Evolutionary conservation across 1,140 invertebrate species (phyloP), one percentile per base, ranked within the genome.

Genomic region (Sitophilus oryzae): DNA sequence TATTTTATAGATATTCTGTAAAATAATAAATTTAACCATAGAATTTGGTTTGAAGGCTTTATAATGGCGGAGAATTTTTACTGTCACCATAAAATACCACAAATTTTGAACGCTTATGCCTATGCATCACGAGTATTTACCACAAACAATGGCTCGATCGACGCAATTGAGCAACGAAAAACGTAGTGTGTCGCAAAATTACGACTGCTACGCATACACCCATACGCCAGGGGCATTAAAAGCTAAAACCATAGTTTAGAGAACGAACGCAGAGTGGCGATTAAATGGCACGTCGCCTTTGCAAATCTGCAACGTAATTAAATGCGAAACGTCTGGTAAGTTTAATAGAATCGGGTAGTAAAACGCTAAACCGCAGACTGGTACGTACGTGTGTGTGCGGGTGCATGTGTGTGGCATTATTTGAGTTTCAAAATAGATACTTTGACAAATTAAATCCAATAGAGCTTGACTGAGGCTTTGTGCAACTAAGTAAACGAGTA

Each of bases 271-370:
- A 42, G 8, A 11, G 22, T 35, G 38, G 51, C 25, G 42, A 21
- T 52, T 45, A 52, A 43, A 38, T 14, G 30, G 51, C 51, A 45
- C 19, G 42, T 52, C 51, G 41, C 44, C n/a, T 48, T 55, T 34
- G 37, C 44, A 48, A 48, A 55, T 55, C 52, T 55, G 44, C 52
- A 41, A 37, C 37, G 44, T 55, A 55, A 55, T 55, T 55, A 55
- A 55, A 55, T 44, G 44, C 37, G 36, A 55, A 55, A 47, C 15
- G 52, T 55, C 52, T 55, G 52, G 46, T 42, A 55, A 55, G 44
- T 55, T 55, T 55, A 55, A 55, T 48, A 41, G 46, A 55, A 55
- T 55, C 37, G 47, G 5, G 19, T 15, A 46, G 18, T 46, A 23
- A 46, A 20, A 20, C 30, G 10, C 18, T 14, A 46, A 25, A 18